Evolutionary conservation across 1,140 invertebrate genomes (phyloP).

Genomic region (Aphelenchoides besseyi): DNA sequence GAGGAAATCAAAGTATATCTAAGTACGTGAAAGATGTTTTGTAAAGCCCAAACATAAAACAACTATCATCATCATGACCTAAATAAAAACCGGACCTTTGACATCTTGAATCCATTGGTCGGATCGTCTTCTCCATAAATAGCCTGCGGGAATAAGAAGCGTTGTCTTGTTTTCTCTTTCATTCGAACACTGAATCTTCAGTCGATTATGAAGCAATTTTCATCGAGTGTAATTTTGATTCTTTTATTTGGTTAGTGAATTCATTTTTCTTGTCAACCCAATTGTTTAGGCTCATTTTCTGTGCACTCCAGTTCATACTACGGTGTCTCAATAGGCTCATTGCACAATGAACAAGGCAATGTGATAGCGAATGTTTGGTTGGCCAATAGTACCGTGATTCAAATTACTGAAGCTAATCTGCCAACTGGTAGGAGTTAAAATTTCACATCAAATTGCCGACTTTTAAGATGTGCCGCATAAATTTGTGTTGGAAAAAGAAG

Average conservation of each 20-base stretch:
- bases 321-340: not conserved
- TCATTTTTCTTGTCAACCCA: too few relatives aligned
- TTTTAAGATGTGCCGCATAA: not conserved
- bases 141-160: not conserved
- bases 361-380: constrained; percentile 7
- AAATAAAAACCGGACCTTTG: not conserved
- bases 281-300: not conserved
- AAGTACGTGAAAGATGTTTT: not conserved
- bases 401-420: constrained; percentile 8
- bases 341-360: not conserved
- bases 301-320: not conserved
- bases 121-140: not conserved
- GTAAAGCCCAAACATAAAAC: not conserved
- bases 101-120: not conserved
- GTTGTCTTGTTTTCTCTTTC: not conserved
- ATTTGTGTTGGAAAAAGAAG: constrained; percentile 2
- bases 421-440: constrained; percentile 5
- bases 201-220: not conserved
- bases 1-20: not conserved
- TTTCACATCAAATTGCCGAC: not conserved
- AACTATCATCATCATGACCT: not conserved
- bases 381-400: constrained; percentile 15
- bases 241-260: too few relatives aligned
- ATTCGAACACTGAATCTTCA: not conserved
- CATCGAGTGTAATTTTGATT: too few relatives aligned